Evolutionary conservation across 2,888 invertebrate genomes (phyloP).

Genomic region (Nephrotoma guestfalica): DNA sequence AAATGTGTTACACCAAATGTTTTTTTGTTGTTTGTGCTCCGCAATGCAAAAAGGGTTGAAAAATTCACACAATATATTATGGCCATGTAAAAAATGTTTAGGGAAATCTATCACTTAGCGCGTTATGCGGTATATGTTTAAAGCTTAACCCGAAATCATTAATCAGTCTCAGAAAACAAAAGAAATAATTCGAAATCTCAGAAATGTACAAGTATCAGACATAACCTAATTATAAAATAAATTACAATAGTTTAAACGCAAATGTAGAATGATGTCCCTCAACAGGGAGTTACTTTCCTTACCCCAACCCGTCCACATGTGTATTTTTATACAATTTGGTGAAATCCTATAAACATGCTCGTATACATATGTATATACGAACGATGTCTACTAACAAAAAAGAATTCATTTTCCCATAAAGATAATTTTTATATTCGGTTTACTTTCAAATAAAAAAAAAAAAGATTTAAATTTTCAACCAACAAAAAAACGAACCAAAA

Average conservation of each 20-base stretch:
- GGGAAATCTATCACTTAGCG: background rate
- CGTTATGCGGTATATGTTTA: background rate
- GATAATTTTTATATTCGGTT: background rate
- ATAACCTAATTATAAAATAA: background rate
- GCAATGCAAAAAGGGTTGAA: background rate
- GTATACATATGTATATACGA: background rate
- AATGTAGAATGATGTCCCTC: background rate
- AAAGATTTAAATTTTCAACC: background rate
- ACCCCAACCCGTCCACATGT: background rate
- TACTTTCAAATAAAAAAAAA: background rate
- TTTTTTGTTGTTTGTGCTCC: background rate
- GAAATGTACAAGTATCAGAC: background rate
- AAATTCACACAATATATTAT: background rate
- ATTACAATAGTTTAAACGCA: background rate
- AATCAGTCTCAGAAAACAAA: background rate
- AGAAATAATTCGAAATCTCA: background rate
- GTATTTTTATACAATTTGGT: background rate
- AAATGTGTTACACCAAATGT: background rate
- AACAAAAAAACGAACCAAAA: background rate
- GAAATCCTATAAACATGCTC: background rate
- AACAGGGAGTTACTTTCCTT: background rate
- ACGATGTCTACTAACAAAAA: background rate
- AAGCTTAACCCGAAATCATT: background rate
- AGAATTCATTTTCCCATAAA: background rate
- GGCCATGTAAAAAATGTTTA: background rate